Percentiles rank a stretch among this genome's conserved stretches.
Evolutionary conservation across 1,140 invertebrate species (phyloP).

Genomic region (Cotesia vestalis): DNA sequence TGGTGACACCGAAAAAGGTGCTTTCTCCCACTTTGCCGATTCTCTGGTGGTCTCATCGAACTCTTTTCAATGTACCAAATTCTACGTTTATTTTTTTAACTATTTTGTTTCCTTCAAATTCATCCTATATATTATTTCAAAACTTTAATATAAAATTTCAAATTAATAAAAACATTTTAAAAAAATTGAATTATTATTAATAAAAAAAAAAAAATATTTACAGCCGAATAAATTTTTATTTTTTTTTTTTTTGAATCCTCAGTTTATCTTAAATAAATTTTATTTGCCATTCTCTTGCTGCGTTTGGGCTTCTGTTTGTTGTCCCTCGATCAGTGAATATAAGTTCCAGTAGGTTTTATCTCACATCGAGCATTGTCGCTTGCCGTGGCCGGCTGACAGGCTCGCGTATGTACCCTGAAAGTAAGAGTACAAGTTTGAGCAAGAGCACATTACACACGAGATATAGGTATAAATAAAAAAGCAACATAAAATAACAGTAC

Average conservation of each 20-base stretch:
- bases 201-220: no score
- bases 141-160: no score
- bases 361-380: constrained; percentile 63
- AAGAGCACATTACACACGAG: constrained; percentile 17
- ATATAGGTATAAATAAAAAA: background rate
- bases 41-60: constrained; percentile 27
- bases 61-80: constrained; percentile 22
- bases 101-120: background rate
- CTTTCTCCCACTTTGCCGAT: background rate
- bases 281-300: no score
- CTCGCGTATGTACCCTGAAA: constrained; percentile 18
- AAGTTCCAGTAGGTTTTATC: constrained; percentile 48
- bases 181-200: background rate
- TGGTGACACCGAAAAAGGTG: constrained; percentile 43
- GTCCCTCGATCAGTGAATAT: background rate
- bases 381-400: constrained; percentile 55
- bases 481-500: no score
- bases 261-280: no score
- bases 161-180: background rate
- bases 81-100: background rate
- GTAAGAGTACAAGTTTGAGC: constrained; percentile 12
- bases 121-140: background rate
- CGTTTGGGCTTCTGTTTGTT: background rate
- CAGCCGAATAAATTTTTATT: background rate
- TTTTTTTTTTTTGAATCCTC: background rate